These are phyloP conservation scores for Onychorhynchus coronatus DNA, from an alignment of 2,113 vertebrate species.

Conservation along the genomic window DNA sequence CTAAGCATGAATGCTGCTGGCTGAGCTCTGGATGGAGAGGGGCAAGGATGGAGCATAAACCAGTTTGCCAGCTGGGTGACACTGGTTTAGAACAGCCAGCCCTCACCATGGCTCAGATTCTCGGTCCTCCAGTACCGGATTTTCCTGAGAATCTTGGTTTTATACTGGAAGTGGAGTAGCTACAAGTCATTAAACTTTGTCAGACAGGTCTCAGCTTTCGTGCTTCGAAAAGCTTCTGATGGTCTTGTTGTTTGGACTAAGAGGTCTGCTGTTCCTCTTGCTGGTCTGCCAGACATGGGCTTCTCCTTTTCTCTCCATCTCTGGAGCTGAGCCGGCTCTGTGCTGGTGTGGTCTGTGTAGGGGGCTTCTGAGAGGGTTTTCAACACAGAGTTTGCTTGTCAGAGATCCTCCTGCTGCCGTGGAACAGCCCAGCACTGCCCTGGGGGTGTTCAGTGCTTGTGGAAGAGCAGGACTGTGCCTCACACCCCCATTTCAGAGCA, in stretches of 20 bases:
- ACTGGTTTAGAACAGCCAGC: neutral
- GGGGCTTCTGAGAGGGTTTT: neutral
- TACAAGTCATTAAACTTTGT: neutral
- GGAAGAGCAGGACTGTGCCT: neutral
- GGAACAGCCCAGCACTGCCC: neutral
- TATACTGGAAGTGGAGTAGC: neutral
- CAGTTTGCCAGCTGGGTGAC: neutral
- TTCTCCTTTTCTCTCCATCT: neutral
- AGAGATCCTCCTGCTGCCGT: neutral
- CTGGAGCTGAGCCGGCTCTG: neutral
- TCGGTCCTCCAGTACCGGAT: rapidly evolving
- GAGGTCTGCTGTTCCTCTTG: neutral
- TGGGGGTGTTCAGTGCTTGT: neutral
- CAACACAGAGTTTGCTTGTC: neutral
- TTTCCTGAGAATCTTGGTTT: neutral
- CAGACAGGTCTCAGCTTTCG: neutral
- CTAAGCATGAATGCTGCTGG: neutral
- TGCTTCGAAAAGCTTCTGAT: neutral
- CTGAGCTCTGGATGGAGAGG: neutral
- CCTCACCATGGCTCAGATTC: rapidly evolving
- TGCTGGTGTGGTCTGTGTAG: rapidly evolving
- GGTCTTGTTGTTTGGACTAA: neutral
- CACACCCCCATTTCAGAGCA: neutral
- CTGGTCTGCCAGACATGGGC: neutral
- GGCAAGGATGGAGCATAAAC: neutral